Evolutionary conservation across 1,140 invertebrate species (phyloP), one percentile per base, ranked within the genome.

Genomic region (Diuraphis noxia): DNA sequence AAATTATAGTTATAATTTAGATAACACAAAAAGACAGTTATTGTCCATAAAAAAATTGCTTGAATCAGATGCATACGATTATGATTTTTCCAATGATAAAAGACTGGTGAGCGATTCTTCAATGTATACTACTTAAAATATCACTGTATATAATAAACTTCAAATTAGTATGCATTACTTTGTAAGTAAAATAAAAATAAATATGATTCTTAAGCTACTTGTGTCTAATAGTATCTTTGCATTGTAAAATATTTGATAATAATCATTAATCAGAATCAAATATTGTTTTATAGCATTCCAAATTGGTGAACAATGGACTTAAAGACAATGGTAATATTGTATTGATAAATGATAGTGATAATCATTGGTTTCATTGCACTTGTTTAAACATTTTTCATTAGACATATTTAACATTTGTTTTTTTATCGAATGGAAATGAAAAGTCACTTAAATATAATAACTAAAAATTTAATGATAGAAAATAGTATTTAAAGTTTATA

Each of bases 41-140:
- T 36, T 19, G 9, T 91, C 89, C 56, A 13, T 91, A 72, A 91
- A 91, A 82, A 36, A 91, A 52, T 17, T 21, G 17, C 43, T 91
- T 46, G 89, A 91, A 7, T 91, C 89, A 49, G 89, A 40, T 40
- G 46, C 30, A 0, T 81, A 38, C 36, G 40, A 91, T 40, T 91
- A 91, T 38, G 89, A 91, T 81, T 91, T 91, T 91, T 91, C 89
- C 40, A 91, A 91, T 82, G 89, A 91, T 82, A 82, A 46, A 52
- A 79, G 8, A 81, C 5, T 91, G 41, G 23, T 82, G 23, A 91
- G 13, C 17, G 25, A 90, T 49, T 30, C 56, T 46, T 30, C 40
- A 63, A 17, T 17, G n/a, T 90, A 79, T 79, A 0, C 25, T 81
- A 0, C n/a, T 30, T 81, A 79, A 90, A 36, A 89, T 30, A 30